Conservation (phyloP, 2,113 vertebrate genomes). For the Hypomesus transpacificus region DNA sequence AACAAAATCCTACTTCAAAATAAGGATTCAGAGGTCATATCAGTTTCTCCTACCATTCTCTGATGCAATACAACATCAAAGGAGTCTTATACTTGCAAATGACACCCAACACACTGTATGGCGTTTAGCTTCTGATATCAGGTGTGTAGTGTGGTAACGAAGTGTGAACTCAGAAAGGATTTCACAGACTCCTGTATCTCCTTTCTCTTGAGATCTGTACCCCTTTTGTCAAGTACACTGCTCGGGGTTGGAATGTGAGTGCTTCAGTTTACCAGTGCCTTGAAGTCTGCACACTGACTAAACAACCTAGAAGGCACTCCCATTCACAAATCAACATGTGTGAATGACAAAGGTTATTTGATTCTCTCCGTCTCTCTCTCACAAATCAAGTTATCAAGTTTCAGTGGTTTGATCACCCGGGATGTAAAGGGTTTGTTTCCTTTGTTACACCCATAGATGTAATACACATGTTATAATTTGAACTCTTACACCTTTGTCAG, state of each 20-base stretch:
- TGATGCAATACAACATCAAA: too few relatives aligned
- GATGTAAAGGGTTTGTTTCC: too few relatives aligned
- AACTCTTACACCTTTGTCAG: too few relatives aligned
- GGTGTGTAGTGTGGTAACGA: not conserved
- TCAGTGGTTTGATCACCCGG: too few relatives aligned
- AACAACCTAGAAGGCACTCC: slow-evolving; percentile 36
- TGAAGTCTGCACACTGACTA: slow-evolving; percentile 8
- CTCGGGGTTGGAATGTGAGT: slow-evolving; percentile 1
- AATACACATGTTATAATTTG: too few relatives aligned
- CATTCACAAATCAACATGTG: slow-evolving; percentile 52
- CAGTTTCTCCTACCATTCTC: slow-evolving; percentile 1
- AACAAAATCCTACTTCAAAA: not conserved
- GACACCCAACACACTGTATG: too few relatives aligned
- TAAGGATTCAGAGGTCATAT: not conserved
- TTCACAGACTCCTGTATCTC: not conserved
- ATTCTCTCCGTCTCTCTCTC: not conserved
- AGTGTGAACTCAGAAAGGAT: too few relatives aligned
- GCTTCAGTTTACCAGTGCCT: slow-evolving; percentile 16
- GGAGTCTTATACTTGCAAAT: too few relatives aligned
- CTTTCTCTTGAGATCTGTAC: not conserved
- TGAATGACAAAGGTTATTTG: slow-evolving; percentile 52
- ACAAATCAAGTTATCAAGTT: too few relatives aligned
- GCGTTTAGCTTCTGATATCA: not conserved
- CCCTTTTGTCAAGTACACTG: not conserved
- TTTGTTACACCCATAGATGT: too few relatives aligned